Conservation (phyloP, 2,113 vertebrate genomes). For the Rhynchomys soricoides region DNA sequence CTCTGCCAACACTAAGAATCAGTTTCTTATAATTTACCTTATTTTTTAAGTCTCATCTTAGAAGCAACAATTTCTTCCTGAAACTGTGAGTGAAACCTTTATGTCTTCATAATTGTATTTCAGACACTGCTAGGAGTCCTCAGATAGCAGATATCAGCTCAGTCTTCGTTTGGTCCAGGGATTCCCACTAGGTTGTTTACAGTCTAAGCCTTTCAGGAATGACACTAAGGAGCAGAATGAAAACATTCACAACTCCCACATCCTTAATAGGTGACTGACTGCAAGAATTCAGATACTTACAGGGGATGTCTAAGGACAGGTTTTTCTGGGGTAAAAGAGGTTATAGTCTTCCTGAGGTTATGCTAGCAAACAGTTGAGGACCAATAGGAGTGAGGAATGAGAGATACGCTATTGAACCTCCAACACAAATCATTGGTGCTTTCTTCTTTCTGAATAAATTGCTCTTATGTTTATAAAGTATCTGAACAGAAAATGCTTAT, state of each 20-base stretch:
- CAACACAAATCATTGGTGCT: conserved; percentile 15
- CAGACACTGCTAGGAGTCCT: neutral
- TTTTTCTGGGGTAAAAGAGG: conserved; percentile 19
- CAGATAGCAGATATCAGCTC: conserved; percentile 41
- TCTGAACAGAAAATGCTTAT: conserved; percentile 37
- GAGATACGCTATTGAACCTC: conserved; percentile 42
- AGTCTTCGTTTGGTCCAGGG: conserved; percentile 11
- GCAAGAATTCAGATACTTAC: conserved; percentile 40
- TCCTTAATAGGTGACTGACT: conserved; percentile 59
- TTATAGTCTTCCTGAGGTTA: neutral
- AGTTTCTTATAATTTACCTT: conserved; percentile 24
- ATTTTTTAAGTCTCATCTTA: conserved; percentile 41
- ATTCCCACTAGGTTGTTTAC: conserved; percentile 61
- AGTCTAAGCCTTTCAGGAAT: conserved; percentile 49
- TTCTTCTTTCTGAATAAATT: conserved; percentile 53
- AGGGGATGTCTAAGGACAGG: neutral
- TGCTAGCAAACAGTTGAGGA: conserved; percentile 14
- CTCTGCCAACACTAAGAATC: conserved; percentile 18
- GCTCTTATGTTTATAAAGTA: neutral
- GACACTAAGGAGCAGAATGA: conserved; percentile 45
- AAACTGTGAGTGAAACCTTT: conserved; percentile 55
- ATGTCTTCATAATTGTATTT: conserved; percentile 57
- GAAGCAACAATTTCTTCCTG: conserved; percentile 56
- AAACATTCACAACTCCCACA: conserved; percentile 40
- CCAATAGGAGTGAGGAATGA: neutral